phyloP scores from a whole-genome alignment of 2,888 invertebrate genomes.

The Melikaiella ostensackeni region DNA sequence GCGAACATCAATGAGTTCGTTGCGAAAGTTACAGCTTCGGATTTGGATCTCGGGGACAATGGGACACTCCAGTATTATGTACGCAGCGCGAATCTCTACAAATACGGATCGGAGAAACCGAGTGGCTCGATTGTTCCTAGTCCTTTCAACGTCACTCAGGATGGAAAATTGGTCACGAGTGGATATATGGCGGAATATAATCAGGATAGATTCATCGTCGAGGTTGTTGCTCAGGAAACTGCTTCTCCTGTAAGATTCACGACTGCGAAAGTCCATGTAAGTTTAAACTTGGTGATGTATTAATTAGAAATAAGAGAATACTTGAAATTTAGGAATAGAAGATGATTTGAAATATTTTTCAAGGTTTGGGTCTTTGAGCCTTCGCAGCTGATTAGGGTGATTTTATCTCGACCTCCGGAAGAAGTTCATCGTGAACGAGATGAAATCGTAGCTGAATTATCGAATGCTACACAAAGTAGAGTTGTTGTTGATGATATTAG shows the following conservation, averaged over 20 bases:
- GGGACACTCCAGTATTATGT: constrained; percentile 90
- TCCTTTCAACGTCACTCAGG: constrained; percentile 88
- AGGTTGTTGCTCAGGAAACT: constrained; percentile 89
- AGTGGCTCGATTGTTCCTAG: constrained; percentile 93
- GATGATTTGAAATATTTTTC: constrained; percentile 33
- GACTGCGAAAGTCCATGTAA: constrained; percentile 87
- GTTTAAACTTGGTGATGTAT: constrained; percentile 67
- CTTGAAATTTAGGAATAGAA: background rate
- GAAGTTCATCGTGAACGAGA: constrained; percentile 85
- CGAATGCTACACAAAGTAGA: constrained; percentile 86
- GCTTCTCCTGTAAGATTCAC: constrained; percentile 89
- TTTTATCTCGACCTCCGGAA: constrained; percentile 88
- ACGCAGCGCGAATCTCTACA: constrained; percentile 88
- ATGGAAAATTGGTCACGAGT: constrained; percentile 86
- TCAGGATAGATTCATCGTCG: constrained; percentile 91
- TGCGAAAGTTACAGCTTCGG: constrained; percentile 86
- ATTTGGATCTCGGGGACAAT: constrained; percentile 90
- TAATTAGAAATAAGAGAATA: constrained; percentile 12
- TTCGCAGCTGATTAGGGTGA: constrained; percentile 89
- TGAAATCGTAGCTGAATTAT: constrained; percentile 85
- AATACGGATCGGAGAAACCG: constrained; percentile 86
- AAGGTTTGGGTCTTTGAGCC: constrained; percentile 95
- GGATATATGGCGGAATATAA: constrained; percentile 93
- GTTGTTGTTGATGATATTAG: constrained; percentile 89
- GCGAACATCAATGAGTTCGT: constrained; percentile 87